Base-by-base conservation (phyloP, 2,888 invertebrate genomes). In the Dromius quadrimaculatus region DNA sequence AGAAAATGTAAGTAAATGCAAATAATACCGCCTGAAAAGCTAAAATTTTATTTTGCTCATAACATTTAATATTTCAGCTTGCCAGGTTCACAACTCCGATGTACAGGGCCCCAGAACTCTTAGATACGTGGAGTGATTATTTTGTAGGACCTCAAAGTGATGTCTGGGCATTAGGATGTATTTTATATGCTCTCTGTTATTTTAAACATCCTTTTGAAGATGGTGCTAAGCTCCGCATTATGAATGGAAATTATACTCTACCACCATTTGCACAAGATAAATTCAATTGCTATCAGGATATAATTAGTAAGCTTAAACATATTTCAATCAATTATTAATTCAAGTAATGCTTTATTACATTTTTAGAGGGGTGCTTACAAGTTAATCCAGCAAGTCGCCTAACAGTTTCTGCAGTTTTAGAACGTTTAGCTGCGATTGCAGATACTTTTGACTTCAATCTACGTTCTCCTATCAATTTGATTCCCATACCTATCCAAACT, bases 21-120 rank as follows among this genome's bases (percentile, higher is more conserved):
- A 5, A 9, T 36, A n/a, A 5, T 36, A 36, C 9, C 2, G 17
- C 9, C 20, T 34, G 8, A 36, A 36, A 9, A 11, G 8, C n/a
- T 2, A 1, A 19, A 57, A 1, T 2, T 17, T 36, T 19, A 17
- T 23, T 20, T 2, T 22, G 11, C 5, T 11, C 3, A 8, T 41
- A n/a, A 11, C 6, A 13, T 64, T 17, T 32, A 36, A n/a, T 65
- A 1, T 11, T 45, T 71, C 82, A 92, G 88, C 84, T 93, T 85
- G 90, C 91, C 45, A 87, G 88, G 78, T 90, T 88, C 77, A 94
- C 95, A 17, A 95, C 95, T 6, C 95, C 95, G 0, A 94, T 94
- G 98, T 99, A 99, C 83, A 87, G 99, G 80, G 94, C 98, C 0
- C 99, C 99, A 23, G 99, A 99, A 86, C 97, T 98, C 92, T 86